Evolutionary conservation across 1,140 invertebrate species (phyloP), one percentile per base, ranked within the genome.

Genomic region (Odontomachus brunneus): DNA sequence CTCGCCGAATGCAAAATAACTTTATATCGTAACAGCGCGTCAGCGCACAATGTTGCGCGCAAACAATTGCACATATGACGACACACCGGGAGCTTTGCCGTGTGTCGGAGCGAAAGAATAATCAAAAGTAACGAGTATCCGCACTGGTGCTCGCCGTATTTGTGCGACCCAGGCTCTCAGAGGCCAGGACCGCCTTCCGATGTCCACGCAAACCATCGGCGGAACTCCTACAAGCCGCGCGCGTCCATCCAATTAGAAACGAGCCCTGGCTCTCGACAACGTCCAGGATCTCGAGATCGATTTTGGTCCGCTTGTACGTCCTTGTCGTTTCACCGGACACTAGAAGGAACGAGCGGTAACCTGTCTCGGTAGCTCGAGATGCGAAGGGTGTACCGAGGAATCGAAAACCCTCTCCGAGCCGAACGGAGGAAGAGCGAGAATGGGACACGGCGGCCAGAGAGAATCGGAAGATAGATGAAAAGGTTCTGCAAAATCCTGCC

Each of bases 401-500:
- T 84, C 83, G 83, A 87, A 86, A 88, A 73, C 59, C 65, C 55
- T 71, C 59, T 49, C 26, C 19, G 38, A 0, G 38, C 11, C 17
- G n/a, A 51, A 44, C 53, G 49, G 44, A 63, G 19, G 26, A 48
- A 26, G 38, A 60, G 19, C 5, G 38, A 65, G 51, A 72, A 53
- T 48, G 22, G 55, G 29, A 67, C 62, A 44, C 17, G 48, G 17
- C 14, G 53, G 33, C 60, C 17, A 29, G 38, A 55, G 57, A 84
- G 69, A 55, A 78, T 48, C 48, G 62, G 76, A 44, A 84, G 66
- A 73, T 73, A 81, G 76, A 86, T 84, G 80, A 73, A 84, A 83
- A 85, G 83, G 22, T 88, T 74, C 85, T 87, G 55, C 74, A 78
- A 83, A 83, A 89, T 89, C 84, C 83, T 84, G 53, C 65, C 65